A percentile compares a stretch with the other conserved stretches of the same genome.
These are phyloP conservation scores for honey bee (Apis mellifera) DNA, from an alignment of 1,140 invertebrate genomes.

Conservation along the genomic window Amel_HAv3.1 CM009937.2:1825501-1826000, in stretches of 20 bases:
- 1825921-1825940: background rate
- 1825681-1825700: background rate
- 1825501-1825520: background rate
- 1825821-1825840: constrained; percentile 8
- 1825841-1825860: background rate
- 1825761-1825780: background rate
- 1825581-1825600: background rate
- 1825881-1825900: constrained; percentile 55
- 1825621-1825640: background rate
- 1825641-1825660: background rate
- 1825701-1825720: constrained; percentile 25
- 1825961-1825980: background rate
- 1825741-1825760: background rate
- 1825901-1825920: constrained; percentile 53
- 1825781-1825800: background rate
- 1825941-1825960: background rate
- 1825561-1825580: constrained; percentile 4
- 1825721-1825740: background rate
- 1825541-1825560: constrained; percentile 40
- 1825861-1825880: constrained; percentile 40
- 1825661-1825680: background rate
- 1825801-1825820: background rate
- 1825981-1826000: background rate
- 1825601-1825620: background rate
- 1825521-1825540: background rate